Conservation (phyloP, 2,113 vertebrate genomes). For the Entosphenus tridentatus region DNA sequence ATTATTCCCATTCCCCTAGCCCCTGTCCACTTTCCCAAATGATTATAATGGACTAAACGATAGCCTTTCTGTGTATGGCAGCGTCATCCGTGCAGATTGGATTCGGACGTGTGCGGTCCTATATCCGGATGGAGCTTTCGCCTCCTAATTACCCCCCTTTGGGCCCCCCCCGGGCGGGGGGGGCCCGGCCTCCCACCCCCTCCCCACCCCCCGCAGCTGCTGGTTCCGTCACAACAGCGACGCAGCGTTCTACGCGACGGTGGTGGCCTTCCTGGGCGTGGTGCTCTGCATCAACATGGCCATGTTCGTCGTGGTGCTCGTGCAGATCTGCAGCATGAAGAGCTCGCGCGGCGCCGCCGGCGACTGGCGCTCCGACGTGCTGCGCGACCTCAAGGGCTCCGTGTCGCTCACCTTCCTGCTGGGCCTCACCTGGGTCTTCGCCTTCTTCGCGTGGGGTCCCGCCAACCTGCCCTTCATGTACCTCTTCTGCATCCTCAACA, state of each 20-base stretch:
- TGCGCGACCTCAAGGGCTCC: constrained; percentile 53
- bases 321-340: constrained; percentile 21
- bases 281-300: constrained; percentile 51
- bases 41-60: no score
- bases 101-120: no score
- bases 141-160: no score
- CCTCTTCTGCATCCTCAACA: constrained; percentile 77
- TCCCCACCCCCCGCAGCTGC: constrained; percentile 32
- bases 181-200: no score
- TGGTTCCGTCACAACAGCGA: constrained; percentile 44
- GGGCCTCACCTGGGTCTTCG: constrained; percentile 85
- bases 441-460: constrained; percentile 66
- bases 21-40: no score
- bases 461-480: constrained; percentile 53
- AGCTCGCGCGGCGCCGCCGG: constrained; percentile 14
- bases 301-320: constrained; percentile 73
- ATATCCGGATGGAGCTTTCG: no score
- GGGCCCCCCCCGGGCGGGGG: no score
- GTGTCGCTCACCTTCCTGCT: constrained; percentile 54
- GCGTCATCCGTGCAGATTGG: no score
- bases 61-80: no score
- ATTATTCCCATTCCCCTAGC: no score
- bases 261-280: constrained; percentile 63
- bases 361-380: constrained; percentile 34
- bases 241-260: constrained; percentile 50